phyloP scores from a whole-genome alignment of 1,140 invertebrate genomes.

The Diachasma alloeum region DNA sequence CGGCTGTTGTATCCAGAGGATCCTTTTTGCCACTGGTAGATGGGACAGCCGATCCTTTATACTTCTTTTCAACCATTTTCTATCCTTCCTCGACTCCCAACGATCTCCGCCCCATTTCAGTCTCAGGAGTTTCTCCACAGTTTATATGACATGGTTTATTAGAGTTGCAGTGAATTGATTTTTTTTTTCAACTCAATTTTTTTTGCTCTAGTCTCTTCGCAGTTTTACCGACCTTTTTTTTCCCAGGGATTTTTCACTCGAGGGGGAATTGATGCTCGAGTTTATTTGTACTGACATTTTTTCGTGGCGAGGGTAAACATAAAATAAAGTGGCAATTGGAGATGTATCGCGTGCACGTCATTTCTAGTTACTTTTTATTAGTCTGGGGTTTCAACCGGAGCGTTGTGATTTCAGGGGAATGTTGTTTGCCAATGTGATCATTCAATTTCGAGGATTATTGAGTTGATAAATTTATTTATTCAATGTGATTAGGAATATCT shows the following conservation, averaged over 20 bases:
- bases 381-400: no score
- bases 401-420: no score
- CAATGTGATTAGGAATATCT: no score
- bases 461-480: no score
- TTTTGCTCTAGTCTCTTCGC: not conserved
- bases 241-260: not conserved
- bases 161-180: constrained; percentile 12
- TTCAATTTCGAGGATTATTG: no score
- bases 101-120: constrained; percentile 1
- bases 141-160: constrained; percentile 13
- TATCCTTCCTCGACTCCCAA: not conserved
- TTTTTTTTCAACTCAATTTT: not conserved
- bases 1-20: not conserved
- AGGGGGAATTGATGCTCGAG: not conserved
- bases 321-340: not conserved
- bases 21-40: constrained; percentile 12
- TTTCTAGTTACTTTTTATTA: not conserved
- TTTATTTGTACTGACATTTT: not conserved
- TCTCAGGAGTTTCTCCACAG: constrained; percentile 8
- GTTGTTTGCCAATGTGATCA: no score
- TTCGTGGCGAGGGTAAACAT: not conserved
- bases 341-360: not conserved
- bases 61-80: constrained; percentile 11
- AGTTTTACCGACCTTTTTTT: not conserved
- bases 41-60: constrained; percentile 30